phyloP scores from a whole-genome alignment of 2,888 invertebrate species.

The Pollenia amentaria region DNA sequence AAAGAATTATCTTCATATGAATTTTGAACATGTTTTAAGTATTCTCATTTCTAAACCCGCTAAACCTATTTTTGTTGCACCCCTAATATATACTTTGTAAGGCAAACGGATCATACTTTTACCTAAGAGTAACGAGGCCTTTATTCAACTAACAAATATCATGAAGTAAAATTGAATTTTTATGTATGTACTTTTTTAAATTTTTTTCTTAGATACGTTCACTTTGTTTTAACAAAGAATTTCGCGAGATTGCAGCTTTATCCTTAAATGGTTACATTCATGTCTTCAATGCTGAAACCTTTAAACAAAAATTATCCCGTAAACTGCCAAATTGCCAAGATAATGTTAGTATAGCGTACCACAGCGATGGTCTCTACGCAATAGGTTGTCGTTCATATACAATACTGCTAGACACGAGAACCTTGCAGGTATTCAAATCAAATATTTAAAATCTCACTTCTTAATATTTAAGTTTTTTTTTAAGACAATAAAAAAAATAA shows the following conservation, averaged over 20 bases:
- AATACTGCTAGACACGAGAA: constrained; percentile 94
- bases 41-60: no score
- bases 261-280: constrained; percentile 97
- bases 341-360: constrained; percentile 95
- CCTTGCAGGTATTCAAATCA: constrained; percentile 87
- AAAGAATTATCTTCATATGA: no score
- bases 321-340: constrained; percentile 96
- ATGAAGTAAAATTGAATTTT: no score
- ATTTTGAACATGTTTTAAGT: no score
- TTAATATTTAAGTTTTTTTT: constrained; percentile 26
- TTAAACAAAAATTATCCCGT: constrained; percentile 93
- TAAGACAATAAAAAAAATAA: constrained; percentile 90
- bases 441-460: background rate
- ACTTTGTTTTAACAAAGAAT: constrained; percentile 93
- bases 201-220: constrained; percentile 88
- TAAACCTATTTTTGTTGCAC: no score
- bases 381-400: constrained; percentile 98
- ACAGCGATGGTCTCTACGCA: constrained; percentile 94
- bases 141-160: no score
- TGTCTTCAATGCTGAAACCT: constrained; percentile 95
- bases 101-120: no score
- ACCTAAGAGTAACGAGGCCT: no score
- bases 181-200: background rate
- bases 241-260: constrained; percentile 94
- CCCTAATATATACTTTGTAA: no score